A percentile compares a stretch with the other conserved stretches of the same genome.
Evolutionary conservation across 2,888 invertebrate species (phyloP).

Genomic region (Hesperia comma): DNA sequence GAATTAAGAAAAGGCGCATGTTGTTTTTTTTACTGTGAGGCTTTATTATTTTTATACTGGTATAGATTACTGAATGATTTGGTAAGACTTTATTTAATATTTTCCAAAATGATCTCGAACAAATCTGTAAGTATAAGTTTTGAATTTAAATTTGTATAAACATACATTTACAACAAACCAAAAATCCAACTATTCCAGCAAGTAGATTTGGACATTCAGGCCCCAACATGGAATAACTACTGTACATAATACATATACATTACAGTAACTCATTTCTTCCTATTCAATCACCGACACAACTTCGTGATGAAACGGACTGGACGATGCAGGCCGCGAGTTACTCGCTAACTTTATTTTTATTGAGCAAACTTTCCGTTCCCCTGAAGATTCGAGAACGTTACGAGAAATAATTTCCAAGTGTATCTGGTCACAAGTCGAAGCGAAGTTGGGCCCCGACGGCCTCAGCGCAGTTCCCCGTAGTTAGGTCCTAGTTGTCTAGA

Average conservation of each 20-base stretch:
- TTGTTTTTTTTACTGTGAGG: too few relatives aligned
- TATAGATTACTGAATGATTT: too few relatives aligned
- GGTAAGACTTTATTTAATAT: too few relatives aligned
- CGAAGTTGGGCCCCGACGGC: conserved; percentile 24
- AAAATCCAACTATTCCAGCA: too few relatives aligned
- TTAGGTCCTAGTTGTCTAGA: conserved; percentile 19
- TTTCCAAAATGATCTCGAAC: too few relatives aligned
- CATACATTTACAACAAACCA: too few relatives aligned
- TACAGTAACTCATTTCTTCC: conserved; percentile 20
- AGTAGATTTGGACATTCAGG: too few relatives aligned
- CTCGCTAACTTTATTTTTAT: conserved; percentile 31
- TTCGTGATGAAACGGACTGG: conserved; percentile 18
- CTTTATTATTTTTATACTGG: too few relatives aligned
- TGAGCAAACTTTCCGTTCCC: conserved; percentile 23
- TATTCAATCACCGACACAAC: conserved; percentile 11
- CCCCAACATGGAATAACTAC: neutral
- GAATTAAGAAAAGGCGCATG: too few relatives aligned
- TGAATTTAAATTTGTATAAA: too few relatives aligned
- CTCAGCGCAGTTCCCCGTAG: conserved; percentile 14
- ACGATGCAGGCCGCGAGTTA: conserved; percentile 11
- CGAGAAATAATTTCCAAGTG: conserved; percentile 32
- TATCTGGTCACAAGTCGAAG: conserved; percentile 23
- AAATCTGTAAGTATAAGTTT: too few relatives aligned
- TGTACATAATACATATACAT: conserved; percentile 10
- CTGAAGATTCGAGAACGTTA: conserved; percentile 29